Evolutionary conservation across 2,888 invertebrate genomes (phyloP), one percentile per base, ranked within the genome.

Genomic region (Zaprionus bogoriensis): DNA sequence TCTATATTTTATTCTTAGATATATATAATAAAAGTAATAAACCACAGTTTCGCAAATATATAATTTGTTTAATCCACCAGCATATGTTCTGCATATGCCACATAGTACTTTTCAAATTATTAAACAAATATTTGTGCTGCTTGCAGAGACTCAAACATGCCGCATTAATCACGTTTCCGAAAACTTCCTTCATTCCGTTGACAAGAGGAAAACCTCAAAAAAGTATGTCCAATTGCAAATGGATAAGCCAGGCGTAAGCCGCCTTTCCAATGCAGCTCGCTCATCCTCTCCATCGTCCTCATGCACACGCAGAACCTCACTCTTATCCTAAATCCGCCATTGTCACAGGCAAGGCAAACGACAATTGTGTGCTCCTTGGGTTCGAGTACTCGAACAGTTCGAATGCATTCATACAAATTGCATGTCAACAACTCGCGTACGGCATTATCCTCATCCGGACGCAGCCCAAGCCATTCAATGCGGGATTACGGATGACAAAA

Each of bases 371-470:
- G 59, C 58, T 45, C 45, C 70, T 69, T 58, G 53, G 51, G 59
- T 42, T 71, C 42, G 59, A 52, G 48, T 30, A 41, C 67, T 41
- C 27, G 48, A 77, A 59, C 52, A 59, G 41, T 63, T 41, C 27
- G 48, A 77, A 59, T 50, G 57, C 70, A 74, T 74, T 77, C 70
- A 67, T n/a, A 77, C 80, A 86, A 87, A 87, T 85, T 82, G 86
- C 72, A 87, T 87, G 81, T 82, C 81, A 82, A 82, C 85, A 82
- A 66, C 85, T 73, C 47, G 59, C 42, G 54, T 53, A 42, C 61
- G 48, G 82, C 65, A 81, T 87, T 70, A 78, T 78, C 73, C 79
- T 57, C 42, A 50, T 27, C 17, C 20, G 19, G 45, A 20, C 20
- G 20, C 17, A 45, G 28, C 54, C 42, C 44, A 32, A 36, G 23